Evolutionary conservation across 2,797 vertebrate genomes (phyloP), one percentile per base, ranked within the genome.

Genomic region (Otolemur crassicaudatus): DNA sequence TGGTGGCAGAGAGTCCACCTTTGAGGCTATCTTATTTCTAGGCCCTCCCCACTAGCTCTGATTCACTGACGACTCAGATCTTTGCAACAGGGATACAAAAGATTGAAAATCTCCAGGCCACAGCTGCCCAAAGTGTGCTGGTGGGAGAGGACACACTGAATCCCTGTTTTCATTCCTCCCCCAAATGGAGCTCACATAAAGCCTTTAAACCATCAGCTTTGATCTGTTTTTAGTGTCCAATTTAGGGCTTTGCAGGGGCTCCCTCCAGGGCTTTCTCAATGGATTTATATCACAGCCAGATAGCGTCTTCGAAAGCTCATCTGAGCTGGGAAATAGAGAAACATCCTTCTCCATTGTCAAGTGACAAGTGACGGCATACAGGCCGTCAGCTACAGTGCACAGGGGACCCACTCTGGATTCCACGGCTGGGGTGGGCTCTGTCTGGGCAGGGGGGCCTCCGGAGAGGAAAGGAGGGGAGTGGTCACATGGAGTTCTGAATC

Each of bases 221-320:
- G 98, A 98, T 98, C 98, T 98, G 97, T 98, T 98, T 99, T 98
- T 98, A 98, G 94, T 98, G 97, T 89, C 91, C 98, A 98, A 98
- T 98, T 98, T 98, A 98, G 97, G 97, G 98, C 98, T 98, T 98
- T 98, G 85, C 96, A 83, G 93, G 95, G 91, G 70, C 94, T 97
- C 93, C 94, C 95, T 93, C 94, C 70, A 97, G 97, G 98, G 97
- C 96, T 97, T 93, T 96, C 92, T 98, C 97, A 95, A 97, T 90
- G 97, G 97, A 98, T 98, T 98, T 98, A 93, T 96, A 97, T 96
- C 96, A 94, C 96, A 97, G 95, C 84, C 93, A 14, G 80, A 93
- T 65, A 97, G 67, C 67, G 20, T 22, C 95, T 92, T 96, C 10
- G 13, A 95, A 97, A 49, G 60, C 87, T 97, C 95, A 19, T 63